Conservation (phyloP, 1,140 invertebrate genomes). For the Spodoptera litura region DNA sequence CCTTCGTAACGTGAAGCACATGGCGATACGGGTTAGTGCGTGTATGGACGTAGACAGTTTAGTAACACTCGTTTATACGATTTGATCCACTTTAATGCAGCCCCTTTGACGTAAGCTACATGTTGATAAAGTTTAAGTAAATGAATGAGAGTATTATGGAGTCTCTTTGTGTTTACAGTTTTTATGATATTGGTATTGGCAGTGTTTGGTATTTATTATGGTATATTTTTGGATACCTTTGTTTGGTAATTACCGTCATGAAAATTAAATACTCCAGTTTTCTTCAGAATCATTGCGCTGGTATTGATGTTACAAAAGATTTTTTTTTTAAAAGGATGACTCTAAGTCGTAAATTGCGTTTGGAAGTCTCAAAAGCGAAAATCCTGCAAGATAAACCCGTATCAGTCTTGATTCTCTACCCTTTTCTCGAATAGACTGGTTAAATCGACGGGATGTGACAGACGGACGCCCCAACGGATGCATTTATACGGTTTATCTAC, state of each 20-base stretch:
- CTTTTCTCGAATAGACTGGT: slow-evolving; percentile 12
- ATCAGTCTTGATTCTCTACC: slow-evolving; percentile 9
- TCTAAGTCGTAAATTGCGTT: neutral
- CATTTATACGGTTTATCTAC: slow-evolving; percentile 13
- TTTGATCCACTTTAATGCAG: slow-evolving; percentile 34
- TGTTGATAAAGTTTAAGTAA: slow-evolving; percentile 27
- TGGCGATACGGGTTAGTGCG: neutral
- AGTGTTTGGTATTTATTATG: neutral
- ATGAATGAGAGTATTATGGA: slow-evolving; percentile 19
- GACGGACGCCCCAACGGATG: slow-evolving; percentile 27
- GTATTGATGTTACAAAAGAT: neutral
- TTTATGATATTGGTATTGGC: slow-evolving; percentile 14
- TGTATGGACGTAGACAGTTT: slow-evolving; percentile 1
- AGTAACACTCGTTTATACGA: slow-evolving; percentile 9
- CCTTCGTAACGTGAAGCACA: slow-evolving; percentile 10
- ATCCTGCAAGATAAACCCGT: neutral
- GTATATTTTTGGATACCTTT: slow-evolving; percentile 16
- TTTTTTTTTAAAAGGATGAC: too few relatives aligned
- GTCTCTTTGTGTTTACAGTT: slow-evolving; percentile 14
- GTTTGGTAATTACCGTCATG: neutral
- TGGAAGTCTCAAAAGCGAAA: neutral
- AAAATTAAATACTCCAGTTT: neutral
- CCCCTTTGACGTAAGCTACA: slow-evolving; percentile 25
- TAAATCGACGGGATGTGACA: slow-evolving; percentile 29
- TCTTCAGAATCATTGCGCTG: too few relatives aligned